These are phyloP conservation scores for Tinea pellionella DNA, from an alignment of 2,888 invertebrate genomes.

Conservation along the genomic window DNA sequence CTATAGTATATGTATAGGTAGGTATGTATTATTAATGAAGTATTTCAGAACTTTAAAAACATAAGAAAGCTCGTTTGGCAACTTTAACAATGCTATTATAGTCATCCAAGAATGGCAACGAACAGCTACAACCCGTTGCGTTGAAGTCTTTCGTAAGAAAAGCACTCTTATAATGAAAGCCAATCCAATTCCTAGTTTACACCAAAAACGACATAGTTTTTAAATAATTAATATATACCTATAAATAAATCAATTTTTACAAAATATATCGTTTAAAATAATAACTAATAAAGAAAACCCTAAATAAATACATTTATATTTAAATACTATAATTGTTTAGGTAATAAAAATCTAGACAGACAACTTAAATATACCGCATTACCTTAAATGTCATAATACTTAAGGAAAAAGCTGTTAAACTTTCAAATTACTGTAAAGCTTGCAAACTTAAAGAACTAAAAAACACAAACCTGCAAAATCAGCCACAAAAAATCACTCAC, in stretches of 20 bases:
- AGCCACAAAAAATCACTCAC: not conserved
- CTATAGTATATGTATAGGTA: too few species aligned
- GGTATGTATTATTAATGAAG: not conserved
- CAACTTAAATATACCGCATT: not conserved
- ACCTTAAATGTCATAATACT: not conserved
- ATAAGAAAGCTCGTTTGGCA: not conserved
- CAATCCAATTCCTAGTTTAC: too few species aligned
- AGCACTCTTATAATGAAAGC: not conserved
- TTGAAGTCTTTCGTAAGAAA: slow-evolving; percentile 5
- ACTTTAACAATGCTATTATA: not conserved
- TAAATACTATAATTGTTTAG: too few species aligned
- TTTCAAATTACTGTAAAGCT: not conserved
- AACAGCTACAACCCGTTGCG: slow-evolving; percentile 2
- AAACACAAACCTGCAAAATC: not conserved
- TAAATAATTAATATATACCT: too few species aligned
- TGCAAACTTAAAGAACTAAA: not conserved
- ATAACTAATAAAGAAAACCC: too few species aligned
- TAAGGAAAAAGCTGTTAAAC: not conserved
- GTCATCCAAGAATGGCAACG: not conserved
- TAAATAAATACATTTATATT: too few species aligned
- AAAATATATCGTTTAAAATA: too few species aligned
- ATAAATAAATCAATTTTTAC: too few species aligned
- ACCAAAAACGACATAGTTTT: too few species aligned
- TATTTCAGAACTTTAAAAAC: not conserved
- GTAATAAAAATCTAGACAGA: too few species aligned